phyloP scores from a whole-genome alignment of 1,140 invertebrate species.

The Drosophila varians region DNA sequence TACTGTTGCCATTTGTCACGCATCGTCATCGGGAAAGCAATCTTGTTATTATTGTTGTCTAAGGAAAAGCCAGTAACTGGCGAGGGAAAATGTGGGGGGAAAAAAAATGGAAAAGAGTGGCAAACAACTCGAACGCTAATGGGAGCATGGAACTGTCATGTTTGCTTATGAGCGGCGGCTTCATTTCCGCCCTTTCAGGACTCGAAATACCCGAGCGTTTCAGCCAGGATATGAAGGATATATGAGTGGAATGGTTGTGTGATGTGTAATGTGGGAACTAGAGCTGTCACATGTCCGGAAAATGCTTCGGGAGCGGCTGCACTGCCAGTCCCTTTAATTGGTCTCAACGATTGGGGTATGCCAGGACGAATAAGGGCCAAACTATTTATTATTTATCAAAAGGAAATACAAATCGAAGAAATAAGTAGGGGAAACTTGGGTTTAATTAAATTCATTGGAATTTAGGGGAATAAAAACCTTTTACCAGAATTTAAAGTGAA shows the following conservation, averaged over 20 bases:
- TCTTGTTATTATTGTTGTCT: neutral
- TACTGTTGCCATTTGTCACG: constrained; percentile 70
- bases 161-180: constrained; percentile 67
- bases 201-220: constrained; percentile 1
- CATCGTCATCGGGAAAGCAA: constrained; percentile 47
- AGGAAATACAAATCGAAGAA: neutral
- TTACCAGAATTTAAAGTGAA: too few relatives aligned
- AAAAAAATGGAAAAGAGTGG: constrained; percentile 16
- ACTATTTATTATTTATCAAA: neutral
- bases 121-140: constrained; percentile 61
- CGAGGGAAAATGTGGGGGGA: constrained; percentile 4
- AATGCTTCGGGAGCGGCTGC: constrained; percentile 21
- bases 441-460: too few relatives aligned
- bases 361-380: neutral
- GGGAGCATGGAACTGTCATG: constrained; percentile 72
- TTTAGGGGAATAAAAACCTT: too few relatives aligned
- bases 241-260: neutral
- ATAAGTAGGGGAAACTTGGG: neutral
- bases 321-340: constrained; percentile 12
- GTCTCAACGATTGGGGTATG: neutral
- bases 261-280: constrained; percentile 25
- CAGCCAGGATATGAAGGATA: constrained; percentile 5
- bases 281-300: constrained; percentile 65
- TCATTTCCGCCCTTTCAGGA: constrained; percentile 53
- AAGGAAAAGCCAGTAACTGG: neutral